phyloP scores from a whole-genome alignment of 2,888 invertebrate species.

The Perdita meconis region DNA sequence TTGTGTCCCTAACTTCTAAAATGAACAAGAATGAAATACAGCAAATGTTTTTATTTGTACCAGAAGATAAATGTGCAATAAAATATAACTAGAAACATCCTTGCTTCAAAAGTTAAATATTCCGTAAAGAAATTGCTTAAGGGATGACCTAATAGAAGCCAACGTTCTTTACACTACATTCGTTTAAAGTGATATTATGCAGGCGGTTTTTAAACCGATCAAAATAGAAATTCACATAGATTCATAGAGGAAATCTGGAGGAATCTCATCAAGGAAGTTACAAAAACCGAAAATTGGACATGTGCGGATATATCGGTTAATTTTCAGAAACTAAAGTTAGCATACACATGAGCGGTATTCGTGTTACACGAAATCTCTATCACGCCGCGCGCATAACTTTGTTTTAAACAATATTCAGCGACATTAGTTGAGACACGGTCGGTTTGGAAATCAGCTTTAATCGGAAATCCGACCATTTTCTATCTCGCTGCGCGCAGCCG shows the following conservation, averaged over 20 bases:
- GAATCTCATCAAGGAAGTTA: not conserved
- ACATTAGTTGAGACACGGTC: constrained; percentile 11
- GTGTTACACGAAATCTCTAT: not conserved
- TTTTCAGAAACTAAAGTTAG: not conserved
- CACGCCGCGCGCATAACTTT: not conserved
- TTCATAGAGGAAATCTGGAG: not conserved
- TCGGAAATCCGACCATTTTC: constrained; percentile 12
- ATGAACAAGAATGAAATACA: no score
- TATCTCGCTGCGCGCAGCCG: constrained; percentile 7
- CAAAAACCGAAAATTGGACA: not conserved
- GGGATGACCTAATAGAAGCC: no score
- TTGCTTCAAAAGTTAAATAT: no score
- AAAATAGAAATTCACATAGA: not conserved
- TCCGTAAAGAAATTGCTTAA: no score
- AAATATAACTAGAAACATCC: no score
- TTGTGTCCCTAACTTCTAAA: no score
- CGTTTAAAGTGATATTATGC: not conserved
- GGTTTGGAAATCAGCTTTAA: constrained; percentile 23
- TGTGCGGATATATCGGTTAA: not conserved
- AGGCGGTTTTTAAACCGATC: not conserved
- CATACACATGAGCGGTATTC: not conserved
- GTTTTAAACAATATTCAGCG: constrained; percentile 26
- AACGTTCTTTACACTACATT: no score
- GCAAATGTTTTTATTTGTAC: no score
- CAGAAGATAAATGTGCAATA: no score